Conservation (phyloP, 2,888 invertebrate genomes). For the Melieria omissa region DNA sequence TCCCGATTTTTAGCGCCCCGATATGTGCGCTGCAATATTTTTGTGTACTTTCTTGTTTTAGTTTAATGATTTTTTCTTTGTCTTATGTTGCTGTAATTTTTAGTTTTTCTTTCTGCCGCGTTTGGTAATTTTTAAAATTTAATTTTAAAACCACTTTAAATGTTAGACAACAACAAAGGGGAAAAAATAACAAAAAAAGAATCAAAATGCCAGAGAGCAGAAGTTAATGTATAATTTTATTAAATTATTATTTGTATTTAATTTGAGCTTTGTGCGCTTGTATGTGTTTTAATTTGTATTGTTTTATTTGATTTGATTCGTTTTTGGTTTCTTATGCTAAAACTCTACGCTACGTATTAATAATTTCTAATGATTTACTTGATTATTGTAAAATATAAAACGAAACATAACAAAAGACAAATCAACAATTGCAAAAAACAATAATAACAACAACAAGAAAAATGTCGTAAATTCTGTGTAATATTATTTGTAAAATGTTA, state of each 20-base stretch:
- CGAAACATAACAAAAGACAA: no score
- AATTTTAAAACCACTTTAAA: neutral
- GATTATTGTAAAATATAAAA: conserved; percentile 38
- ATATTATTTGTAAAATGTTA: conserved; percentile 54
- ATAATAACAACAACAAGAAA: conserved; percentile 27
- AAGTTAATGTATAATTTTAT: conserved; percentile 36
- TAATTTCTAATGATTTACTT: conserved; percentile 34
- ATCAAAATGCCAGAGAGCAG: conserved; percentile 5
- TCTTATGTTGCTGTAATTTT: neutral
- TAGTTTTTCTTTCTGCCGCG: neutral
- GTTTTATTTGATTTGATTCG: conserved; percentile 10
- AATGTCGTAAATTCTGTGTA: conserved; percentile 52
- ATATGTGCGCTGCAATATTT: conserved; percentile 14
- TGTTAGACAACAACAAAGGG: neutral
- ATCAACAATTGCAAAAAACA: conserved; percentile 26
- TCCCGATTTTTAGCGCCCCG: conserved; percentile 6
- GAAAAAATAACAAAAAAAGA: conserved; percentile 15
- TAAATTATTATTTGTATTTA: conserved; percentile 34
- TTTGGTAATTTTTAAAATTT: neutral
- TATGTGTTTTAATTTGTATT: conserved; percentile 39
- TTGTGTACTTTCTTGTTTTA: neutral
- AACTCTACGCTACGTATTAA: conserved; percentile 32
- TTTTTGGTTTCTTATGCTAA: conserved; percentile 40
- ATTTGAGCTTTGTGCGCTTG: conserved; percentile 40
- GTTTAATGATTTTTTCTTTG: neutral